Base-by-base conservation (phyloP, 2,888 invertebrate species). In the Ectobius pallidus region DNA sequence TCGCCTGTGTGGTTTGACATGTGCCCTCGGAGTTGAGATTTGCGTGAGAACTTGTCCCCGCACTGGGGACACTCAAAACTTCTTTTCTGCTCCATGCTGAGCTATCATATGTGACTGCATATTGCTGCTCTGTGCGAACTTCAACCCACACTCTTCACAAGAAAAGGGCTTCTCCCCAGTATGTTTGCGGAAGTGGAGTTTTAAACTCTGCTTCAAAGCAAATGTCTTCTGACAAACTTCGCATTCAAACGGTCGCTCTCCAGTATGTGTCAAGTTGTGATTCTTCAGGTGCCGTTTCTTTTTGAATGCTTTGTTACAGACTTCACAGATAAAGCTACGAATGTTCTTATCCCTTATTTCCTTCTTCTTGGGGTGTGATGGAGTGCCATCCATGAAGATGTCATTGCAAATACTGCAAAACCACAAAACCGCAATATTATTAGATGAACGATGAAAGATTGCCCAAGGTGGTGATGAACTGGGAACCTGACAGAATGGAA, bases 1-100 rank as follows among this genome's bases (percentile, higher is more conserved):
- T 46, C 25, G 20, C 44, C 46, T 22, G 65, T 34, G 46, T 65
- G 65, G n/a, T 25, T 65, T 14, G n/a, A 25, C 30, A 65, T 16
- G 46, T 65, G 65, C 27, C 25, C 9, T 27, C 30, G 22, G 2
- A 65, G 25, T 9, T 25, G 25, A 22, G 25, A 22, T 18, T 39
- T 16, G 16, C 30, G 42, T 27, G 34, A 32, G 27, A 65, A 65
- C n/a, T 20, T 65, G 27, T 46, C 46, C 9, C 42, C 22, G 46
- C 65, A 65, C 14, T 42, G 44, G 6, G 44, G 6, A 16, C 65
- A 65, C n/a, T 46, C 34, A 46, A 44, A 65, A 0, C 34, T 27
- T 9, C 27, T 44, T n/a, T 16, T 22, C 25, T 30, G n/a, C 58
- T 16, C 65, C 65, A 27, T 42, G 44, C 6, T 65, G 65, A 25